phyloP scores from a whole-genome alignment of 2,113 vertebrate genomes.

The Rhineura floridana region DNA sequence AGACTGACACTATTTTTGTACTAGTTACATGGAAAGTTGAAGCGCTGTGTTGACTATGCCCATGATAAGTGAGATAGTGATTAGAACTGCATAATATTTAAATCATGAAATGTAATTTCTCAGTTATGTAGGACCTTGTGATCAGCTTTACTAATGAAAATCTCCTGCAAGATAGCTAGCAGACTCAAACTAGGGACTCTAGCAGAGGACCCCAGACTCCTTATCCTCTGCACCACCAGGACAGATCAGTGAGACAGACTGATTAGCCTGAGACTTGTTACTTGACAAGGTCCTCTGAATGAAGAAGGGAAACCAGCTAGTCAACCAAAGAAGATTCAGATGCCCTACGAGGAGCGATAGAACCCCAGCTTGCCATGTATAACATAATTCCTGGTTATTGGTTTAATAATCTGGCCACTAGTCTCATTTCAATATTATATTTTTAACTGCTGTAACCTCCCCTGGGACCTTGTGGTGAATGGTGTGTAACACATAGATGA shows the following conservation, averaged over 20 bases:
- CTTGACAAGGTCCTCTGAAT: neutral
- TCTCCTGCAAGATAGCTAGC: neutral
- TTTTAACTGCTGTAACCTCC: too few relatives aligned
- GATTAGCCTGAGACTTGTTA: neutral
- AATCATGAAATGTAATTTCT: slow-evolving; percentile 16
- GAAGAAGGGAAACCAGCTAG: neutral
- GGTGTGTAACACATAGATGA: too few relatives aligned
- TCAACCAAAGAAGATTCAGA: neutral
- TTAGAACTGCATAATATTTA: neutral
- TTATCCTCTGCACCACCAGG: neutral
- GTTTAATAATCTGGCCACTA: too few relatives aligned
- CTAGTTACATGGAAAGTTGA: too few relatives aligned
- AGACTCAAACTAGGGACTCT: too few relatives aligned
- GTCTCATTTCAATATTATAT: too few relatives aligned
- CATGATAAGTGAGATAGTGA: neutral
- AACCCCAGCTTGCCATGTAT: neutral
- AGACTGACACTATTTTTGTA: neutral
- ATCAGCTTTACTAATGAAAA: neutral
- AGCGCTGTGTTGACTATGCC: too few relatives aligned
- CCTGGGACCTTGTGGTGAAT: too few relatives aligned
- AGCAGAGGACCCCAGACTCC: neutral
- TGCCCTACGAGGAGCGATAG: neutral
- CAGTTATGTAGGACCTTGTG: neutral
- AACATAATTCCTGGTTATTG: too few relatives aligned
- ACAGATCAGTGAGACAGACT: too few relatives aligned